Base-by-base conservation (phyloP, 2,113 vertebrate species). In the Sinosuthora webbiana region DNA sequence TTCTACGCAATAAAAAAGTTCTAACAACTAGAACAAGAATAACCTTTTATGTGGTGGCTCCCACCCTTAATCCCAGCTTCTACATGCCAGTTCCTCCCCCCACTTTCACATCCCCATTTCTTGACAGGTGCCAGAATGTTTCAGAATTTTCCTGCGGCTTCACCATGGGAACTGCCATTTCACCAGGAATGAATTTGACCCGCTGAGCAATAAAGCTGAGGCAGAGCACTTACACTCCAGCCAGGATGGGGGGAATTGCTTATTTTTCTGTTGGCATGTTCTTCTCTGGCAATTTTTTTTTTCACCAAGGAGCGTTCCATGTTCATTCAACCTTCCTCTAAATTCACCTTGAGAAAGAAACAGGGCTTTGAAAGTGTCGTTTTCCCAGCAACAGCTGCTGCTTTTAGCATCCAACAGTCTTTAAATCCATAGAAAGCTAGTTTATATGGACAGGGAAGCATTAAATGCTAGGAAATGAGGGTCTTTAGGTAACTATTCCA, bases 391-490 rank as follows among this genome's bases (percentile, higher is more conserved):
- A 88, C 96, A 96, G 90, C 95, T 95, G 93, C 94, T 93, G 93
- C 88, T 94, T 94, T 97, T 95, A 93, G 93, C 96, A 90, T 96
- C 73, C 94, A 94, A 84, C 95, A 96, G 95, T 93, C 95, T 94
- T 93, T 96, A 96, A 96, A 96, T 97, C 96, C 93, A 92, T 71
- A 65, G 95, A 93, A 95, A 57, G 79, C 88, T 84, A 81, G 90
- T 96, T 96, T 97, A 96, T 96, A 87, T 86, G 85, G 90, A 94
- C 88, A 94, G 53, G 73, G 93, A 96, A 92, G 90, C 92, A 97
- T 96, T 96, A 97, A 96, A 96, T 96, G 92, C 87, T 94, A 97
- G 94, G 96, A 96, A 96, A 96, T 96, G 95, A 97, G 93, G 93
- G 90, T 96, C 95, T 96, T 97, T 96, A 95, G 95, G 93, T 95